Evolutionary conservation across 2,888 invertebrate species (phyloP).

Genomic region (Cephus runcator): DNA sequence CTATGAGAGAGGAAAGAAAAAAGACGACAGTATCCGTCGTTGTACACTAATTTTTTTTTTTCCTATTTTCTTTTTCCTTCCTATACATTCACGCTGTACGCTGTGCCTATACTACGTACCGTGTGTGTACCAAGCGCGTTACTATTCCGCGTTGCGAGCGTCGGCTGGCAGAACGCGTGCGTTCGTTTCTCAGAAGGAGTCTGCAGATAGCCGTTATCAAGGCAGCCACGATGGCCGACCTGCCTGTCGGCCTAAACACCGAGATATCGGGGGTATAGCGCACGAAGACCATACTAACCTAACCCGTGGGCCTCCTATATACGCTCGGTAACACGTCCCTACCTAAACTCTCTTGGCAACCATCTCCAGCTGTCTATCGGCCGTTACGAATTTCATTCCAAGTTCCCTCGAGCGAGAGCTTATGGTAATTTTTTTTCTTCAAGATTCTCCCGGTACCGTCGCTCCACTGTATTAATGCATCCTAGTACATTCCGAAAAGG

Average conservation of each 20-base stretch:
- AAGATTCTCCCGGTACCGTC: not conserved
- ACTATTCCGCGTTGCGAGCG: not conserved
- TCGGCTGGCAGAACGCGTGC: not conserved
- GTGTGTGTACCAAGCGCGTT: not conserved
- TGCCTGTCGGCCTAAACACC: constrained; percentile 10
- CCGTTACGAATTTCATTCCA: not conserved
- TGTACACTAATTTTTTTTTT: not conserved
- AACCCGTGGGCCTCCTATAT: not conserved
- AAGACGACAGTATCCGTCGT: not conserved
- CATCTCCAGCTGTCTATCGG: not conserved
- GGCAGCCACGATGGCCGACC: constrained; percentile 19
- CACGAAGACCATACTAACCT: not conserved
- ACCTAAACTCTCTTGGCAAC: not conserved
- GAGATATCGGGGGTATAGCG: constrained; percentile 10
- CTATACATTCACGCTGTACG: not conserved
- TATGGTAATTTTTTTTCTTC: not conserved
- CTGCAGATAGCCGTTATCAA: constrained; percentile 21
- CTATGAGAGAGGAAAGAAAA: not conserved
- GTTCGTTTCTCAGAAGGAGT: not conserved
- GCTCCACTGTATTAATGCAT: not conserved
- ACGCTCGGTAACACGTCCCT: not conserved
- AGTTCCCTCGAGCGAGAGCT: not conserved
- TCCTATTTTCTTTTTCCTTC: not conserved
- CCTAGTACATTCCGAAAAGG: not conserved
- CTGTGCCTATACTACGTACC: not conserved